Evolutionary conservation across 2,113 vertebrate species (phyloP), one percentile per base, ranked within the genome.

Genomic region (Tylochromis polylepis): DNA sequence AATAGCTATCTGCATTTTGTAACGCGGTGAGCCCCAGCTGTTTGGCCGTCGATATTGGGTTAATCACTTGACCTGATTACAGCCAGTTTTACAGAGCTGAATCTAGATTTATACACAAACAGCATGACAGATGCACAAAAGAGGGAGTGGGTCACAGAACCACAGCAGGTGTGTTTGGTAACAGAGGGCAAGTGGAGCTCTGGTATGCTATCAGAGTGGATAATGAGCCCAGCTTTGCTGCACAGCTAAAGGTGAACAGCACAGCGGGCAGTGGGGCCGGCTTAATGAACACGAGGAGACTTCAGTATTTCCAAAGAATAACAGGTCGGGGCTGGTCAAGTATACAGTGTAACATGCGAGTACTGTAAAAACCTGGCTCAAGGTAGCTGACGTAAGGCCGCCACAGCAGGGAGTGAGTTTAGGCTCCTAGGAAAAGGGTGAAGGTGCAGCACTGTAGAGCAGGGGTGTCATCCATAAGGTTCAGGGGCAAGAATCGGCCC

Each of bases 221-320:
- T 95, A 92, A 91, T 88, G 70, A 93, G 86, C 11, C 34, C 49
- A 20, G 86, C 57, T n/a, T 56, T 31, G 75, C 81, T 2, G 24
- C 87, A 49, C 53, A 41, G 83, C 49, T 79, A 60, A 89, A 91
- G 91, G 90, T 91, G 86, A 92, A 83, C 57, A 22, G 83, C 88
- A 49, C 84, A 51, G 90, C 2, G 24, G 88, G 87, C 3, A 65
- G 14, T 34, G 24, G 56, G 51, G 4, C 20, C 7, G 4, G n/a
- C 72, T 38, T 27, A 81, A 75, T 46, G 87, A 77, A 67, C 62
- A 24, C 9, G 11, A 49, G 6, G 70, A 75, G 43, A 75, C 43
- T 75, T 43, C 70, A 75, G 43, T 31, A 51, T 75, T 75, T 75
- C 22, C 6, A 75, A 31, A 29, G 70, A 51, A 75, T 31, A 75